These are phyloP conservation scores for Lucilia sericata DNA, from an alignment of 1,140 invertebrate genomes.

Conservation along the genomic window DNA sequence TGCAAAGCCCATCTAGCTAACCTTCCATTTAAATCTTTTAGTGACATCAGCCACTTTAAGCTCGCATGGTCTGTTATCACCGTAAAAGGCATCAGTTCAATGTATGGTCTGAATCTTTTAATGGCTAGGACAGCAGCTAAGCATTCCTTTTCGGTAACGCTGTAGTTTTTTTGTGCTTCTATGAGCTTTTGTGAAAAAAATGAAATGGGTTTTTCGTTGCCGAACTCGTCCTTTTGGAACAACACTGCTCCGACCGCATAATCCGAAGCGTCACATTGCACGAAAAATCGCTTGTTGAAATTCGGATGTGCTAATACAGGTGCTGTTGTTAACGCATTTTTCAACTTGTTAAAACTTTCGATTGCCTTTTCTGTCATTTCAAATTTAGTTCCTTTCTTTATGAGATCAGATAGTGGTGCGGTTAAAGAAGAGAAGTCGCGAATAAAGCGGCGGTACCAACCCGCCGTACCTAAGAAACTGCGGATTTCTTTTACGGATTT, in stretches of 20 bases:
- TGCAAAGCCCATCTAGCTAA: slow-evolving; percentile 30
- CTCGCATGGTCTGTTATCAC: too few species aligned
- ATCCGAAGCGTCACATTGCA: slow-evolving; percentile 64
- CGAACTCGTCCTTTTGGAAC: slow-evolving; percentile 55
- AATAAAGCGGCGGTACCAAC: slow-evolving; percentile 59
- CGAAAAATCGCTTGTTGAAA: slow-evolving; percentile 55
- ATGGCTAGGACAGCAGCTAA: slow-evolving; percentile 38
- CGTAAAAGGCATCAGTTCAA: slow-evolving; percentile 31
- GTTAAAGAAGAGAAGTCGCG: slow-evolving; percentile 56
- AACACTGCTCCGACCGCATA: slow-evolving; percentile 61
- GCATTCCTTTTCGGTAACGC: slow-evolving; percentile 45
- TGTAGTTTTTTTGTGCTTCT: slow-evolving; percentile 47
- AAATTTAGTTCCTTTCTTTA: slow-evolving; percentile 25
- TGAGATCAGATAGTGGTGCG: slow-evolving; percentile 35
- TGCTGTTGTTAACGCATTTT: slow-evolving; percentile 54
- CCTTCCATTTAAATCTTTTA: slow-evolving; percentile 52
- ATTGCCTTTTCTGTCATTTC: slow-evolving; percentile 55
- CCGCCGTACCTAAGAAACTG: slow-evolving; percentile 67
- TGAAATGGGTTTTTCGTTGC: slow-evolving; percentile 53
- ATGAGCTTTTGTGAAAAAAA: slow-evolving; percentile 62
- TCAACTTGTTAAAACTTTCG: slow-evolving; percentile 56
- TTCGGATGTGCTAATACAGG: slow-evolving; percentile 62
- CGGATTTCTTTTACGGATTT: slow-evolving; percentile 60
- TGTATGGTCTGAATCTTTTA: slow-evolving; percentile 42
- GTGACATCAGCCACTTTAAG: too few species aligned